phyloP scores from a whole-genome alignment of 2,888 invertebrate genomes.

The Drosophila glabriapex region DNA sequence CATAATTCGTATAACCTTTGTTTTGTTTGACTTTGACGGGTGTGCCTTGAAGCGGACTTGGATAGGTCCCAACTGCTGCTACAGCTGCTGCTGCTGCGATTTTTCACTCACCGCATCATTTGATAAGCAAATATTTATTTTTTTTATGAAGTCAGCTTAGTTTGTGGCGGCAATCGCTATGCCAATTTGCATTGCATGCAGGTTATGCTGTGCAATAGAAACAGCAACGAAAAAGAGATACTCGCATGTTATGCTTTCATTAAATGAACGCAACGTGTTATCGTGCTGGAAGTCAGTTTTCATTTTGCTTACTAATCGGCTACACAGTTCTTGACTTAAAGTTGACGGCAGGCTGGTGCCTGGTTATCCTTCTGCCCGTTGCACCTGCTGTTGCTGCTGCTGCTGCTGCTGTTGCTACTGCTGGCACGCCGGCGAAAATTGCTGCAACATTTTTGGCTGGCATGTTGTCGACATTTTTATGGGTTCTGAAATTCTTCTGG shows the following conservation, averaged over 20 bases:
- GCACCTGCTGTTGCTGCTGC: conserved; percentile 59
- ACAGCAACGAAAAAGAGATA: conserved; percentile 6
- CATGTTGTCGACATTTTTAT: conserved; percentile 78
- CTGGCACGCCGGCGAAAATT: conserved; percentile 40
- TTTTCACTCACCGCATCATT: conserved; percentile 45
- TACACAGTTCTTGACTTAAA: conserved; percentile 31
- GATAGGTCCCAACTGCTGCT: not conserved
- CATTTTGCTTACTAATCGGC: conserved; percentile 43
- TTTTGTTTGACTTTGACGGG: conserved; percentile 52
- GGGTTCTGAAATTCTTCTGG: conserved; percentile 33
- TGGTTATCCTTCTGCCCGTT: not conserved
- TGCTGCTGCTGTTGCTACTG: conserved; percentile 26
- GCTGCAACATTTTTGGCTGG: conserved; percentile 59
- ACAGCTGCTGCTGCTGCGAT: conserved; percentile 14
- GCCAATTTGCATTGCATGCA: conserved; percentile 39
- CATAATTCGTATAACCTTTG: conserved; percentile 59
- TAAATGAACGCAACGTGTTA: conserved; percentile 26
- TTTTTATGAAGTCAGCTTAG: conserved; percentile 16
- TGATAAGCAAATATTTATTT: conserved; percentile 51
- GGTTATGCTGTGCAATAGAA: not conserved
- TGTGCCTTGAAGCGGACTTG: conserved; percentile 3
- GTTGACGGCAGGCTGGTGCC: conserved; percentile 6
- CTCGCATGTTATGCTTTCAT: conserved; percentile 42
- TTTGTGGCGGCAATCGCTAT: conserved; percentile 17
- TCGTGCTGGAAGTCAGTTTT: conserved; percentile 12